phyloP scores from a whole-genome alignment of 2,113 vertebrate species.

The Cynoglossus semilaevis region DNA sequence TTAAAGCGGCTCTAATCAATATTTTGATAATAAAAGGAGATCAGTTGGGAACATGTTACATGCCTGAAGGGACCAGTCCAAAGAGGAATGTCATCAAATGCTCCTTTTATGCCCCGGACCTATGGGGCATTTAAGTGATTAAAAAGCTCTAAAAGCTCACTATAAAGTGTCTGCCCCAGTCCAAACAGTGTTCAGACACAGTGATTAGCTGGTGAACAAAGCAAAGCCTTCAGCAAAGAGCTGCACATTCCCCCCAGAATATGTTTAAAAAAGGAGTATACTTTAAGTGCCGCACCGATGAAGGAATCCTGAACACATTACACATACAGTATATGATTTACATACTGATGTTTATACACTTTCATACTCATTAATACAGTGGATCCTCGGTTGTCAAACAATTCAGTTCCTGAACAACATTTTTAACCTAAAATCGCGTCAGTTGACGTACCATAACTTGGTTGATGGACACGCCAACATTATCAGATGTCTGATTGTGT shows the following conservation, averaged over 20 bases:
- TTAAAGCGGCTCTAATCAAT: background rate
- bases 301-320: no score
- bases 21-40: background rate
- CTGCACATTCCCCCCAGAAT: background rate
- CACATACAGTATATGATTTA: no score
- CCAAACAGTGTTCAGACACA: background rate
- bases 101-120: background rate
- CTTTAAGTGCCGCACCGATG: no score
- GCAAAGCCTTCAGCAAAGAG: background rate
- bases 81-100: background rate
- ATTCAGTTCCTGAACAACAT: no score
- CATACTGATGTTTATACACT: no score
- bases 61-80: background rate
- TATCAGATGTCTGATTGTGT: no score
- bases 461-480: no score
- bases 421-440: no score
- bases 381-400: no score
- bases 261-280: background rate
- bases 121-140: background rate
- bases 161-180: background rate
- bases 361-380: no score
- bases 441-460: no score
- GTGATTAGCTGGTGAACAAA: background rate
- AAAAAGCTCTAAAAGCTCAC: background rate
- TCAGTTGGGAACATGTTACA: background rate